Percentiles rank a stretch among this genome's conserved stretches.
Conservation (phyloP, 2,888 invertebrate species). For the Capitulum mitella region DNA sequence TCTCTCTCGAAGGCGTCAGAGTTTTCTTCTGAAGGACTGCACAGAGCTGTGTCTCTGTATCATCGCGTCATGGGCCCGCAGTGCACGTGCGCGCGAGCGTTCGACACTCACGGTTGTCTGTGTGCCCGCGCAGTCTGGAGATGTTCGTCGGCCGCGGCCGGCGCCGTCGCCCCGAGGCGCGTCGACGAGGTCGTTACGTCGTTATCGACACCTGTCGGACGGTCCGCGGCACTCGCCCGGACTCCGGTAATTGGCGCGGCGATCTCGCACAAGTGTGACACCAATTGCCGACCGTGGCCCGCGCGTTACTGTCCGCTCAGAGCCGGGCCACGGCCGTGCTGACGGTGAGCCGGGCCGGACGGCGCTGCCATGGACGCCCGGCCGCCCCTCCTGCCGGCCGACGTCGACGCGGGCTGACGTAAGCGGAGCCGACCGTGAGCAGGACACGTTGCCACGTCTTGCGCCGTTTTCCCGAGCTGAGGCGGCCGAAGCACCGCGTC, state of each 20-base stretch:
- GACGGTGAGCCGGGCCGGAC: neutral
- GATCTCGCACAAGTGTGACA: neutral
- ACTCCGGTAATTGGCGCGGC: neutral
- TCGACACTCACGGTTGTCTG: too few species aligned
- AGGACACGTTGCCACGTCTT: too few species aligned
- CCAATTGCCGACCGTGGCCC: neutral
- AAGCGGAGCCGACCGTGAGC: neutral
- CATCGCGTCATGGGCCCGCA: too few species aligned
- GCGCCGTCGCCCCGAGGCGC: neutral
- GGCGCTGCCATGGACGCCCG: neutral
- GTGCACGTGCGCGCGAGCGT: too few species aligned
- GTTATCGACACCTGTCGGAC: slow-evolving; percentile 13
- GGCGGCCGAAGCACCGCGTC: too few species aligned
- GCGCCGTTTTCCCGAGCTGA: too few species aligned
- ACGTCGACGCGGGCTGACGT: neutral
- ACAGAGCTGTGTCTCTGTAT: too few species aligned
- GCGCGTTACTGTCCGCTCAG: neutral
- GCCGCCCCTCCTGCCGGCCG: neutral
- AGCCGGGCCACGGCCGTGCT: neutral
- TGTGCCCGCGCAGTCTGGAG: neutral
- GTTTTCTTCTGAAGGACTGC: too few species aligned
- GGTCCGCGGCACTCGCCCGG: neutral
- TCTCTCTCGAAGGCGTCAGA: too few species aligned
- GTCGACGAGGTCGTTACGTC: neutral
- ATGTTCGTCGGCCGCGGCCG: neutral